Percentiles rank a stretch among this genome's conserved stretches.
Conservation (phyloP, 2,113 vertebrate genomes). For the Embiotoca jacksoni region DNA sequence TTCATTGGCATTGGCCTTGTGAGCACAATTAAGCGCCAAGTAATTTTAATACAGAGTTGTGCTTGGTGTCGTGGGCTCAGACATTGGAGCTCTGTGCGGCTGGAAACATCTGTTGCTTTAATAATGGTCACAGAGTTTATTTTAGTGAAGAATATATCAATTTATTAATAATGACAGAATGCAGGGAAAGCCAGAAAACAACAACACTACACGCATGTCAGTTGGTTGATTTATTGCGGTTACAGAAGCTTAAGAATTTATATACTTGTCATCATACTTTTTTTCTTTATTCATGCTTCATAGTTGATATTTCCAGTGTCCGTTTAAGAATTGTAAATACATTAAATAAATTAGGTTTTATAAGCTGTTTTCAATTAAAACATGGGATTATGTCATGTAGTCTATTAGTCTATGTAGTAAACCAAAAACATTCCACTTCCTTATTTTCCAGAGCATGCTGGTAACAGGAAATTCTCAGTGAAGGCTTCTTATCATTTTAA, state of each 20-base stretch:
- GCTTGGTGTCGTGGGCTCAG: neutral
- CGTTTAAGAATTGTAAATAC: slow-evolving; percentile 20
- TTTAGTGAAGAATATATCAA: neutral
- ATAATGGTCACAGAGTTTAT: neutral
- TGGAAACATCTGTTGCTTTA: slow-evolving; percentile 20
- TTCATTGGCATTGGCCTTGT: too few relatives aligned
- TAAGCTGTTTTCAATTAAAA: neutral
- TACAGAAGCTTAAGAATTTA: neutral
- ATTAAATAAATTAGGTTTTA: slow-evolving; percentile 23
- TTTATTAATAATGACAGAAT: neutral
- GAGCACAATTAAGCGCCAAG: too few relatives aligned
- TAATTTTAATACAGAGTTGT: slow-evolving; percentile 12
- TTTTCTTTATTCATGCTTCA: neutral
- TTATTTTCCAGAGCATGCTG: slow-evolving; percentile 1
- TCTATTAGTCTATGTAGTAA: neutral
- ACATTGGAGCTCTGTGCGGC: slow-evolving; percentile 32
- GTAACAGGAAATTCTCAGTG: neutral
- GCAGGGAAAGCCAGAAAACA: neutral
- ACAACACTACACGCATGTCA: neutral
- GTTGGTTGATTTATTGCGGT: slow-evolving; percentile 55
- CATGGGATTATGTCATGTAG: neutral
- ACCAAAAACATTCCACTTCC: neutral
- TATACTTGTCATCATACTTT: slow-evolving; percentile 17
- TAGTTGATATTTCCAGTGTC: neutral
- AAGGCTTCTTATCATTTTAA: slow-evolving; percentile 39